Conservation (phyloP, 2,797 vertebrate genomes). For the Sandelia bainsii region DNA sequence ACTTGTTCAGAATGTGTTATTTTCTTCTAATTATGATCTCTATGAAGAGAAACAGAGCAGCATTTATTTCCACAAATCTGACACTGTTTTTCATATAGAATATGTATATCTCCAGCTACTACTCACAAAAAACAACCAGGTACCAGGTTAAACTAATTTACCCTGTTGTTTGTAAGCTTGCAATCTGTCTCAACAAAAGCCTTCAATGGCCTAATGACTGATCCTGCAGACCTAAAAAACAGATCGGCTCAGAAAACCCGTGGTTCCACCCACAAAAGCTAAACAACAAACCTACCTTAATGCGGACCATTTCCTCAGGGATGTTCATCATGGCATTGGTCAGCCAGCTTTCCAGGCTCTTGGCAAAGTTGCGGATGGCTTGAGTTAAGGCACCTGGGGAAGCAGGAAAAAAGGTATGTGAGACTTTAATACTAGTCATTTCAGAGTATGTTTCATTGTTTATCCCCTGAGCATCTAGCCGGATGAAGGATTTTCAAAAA, state of each 20-base stretch:
- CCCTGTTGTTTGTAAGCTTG: neutral
- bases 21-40: neutral
- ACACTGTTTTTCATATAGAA: neutral
- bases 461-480: neutral
- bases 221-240: neutral
- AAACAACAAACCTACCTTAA: slow-evolving; percentile 84
- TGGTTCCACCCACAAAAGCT: neutral
- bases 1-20: neutral
- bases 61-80: neutral
- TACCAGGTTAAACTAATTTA: no score
- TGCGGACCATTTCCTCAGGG: slow-evolving; percentile 95
- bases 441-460: neutral
- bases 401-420: neutral
- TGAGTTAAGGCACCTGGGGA: slow-evolving; percentile 95
- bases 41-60: neutral
- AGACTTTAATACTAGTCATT: neutral
- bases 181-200: neutral
- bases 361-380: slow-evolving; percentile 97
- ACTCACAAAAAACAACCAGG: no score
- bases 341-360: slow-evolving; percentile 96
- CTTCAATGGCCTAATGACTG: neutral
- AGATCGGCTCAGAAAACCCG: neutral
- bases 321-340: slow-evolving; percentile 97
- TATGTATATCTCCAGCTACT: no score
- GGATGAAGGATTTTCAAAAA: neutral